These are phyloP conservation scores for Caloenas nicobarica DNA, from an alignment of 2,113 vertebrate genomes.

Conservation along the genomic window DNA sequence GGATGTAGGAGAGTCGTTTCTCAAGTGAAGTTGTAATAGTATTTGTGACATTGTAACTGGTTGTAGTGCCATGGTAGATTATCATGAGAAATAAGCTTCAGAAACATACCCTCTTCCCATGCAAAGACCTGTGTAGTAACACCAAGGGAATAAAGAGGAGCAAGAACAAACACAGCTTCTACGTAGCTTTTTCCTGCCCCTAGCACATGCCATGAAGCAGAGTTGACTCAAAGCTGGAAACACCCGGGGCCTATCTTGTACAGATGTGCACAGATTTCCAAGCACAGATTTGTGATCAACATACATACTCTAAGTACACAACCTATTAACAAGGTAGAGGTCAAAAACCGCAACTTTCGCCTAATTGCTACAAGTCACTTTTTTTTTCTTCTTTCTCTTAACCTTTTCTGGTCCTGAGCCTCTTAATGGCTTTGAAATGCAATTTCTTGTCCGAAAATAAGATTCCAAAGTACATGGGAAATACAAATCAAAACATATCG, in stretches of 20 bases:
- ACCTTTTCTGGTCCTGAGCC: not conserved
- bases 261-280: not conserved
- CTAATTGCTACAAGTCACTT: not conserved
- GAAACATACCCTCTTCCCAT: not conserved
- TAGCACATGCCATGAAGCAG: not conserved
- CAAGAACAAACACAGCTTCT: not conserved
- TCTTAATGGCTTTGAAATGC: not conserved
- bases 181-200: not conserved
- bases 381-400: not conserved
- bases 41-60: not conserved
- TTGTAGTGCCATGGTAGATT: not conserved
- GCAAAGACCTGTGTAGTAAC: not conserved
- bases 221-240: not conserved
- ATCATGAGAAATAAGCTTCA: not conserved
- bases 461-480: not conserved
- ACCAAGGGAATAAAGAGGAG: not conserved
- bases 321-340: not conserved
- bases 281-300: not conserved
- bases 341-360: not conserved
- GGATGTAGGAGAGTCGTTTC: accelerated
- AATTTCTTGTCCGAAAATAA: conserved; percentile 26
- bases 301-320: not conserved
- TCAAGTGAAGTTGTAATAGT: not conserved
- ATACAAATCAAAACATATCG: not conserved
- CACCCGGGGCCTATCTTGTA: not conserved